phyloP scores from a whole-genome alignment of 2,113 vertebrate species.

The Cynoglossus semilaevis region DNA sequence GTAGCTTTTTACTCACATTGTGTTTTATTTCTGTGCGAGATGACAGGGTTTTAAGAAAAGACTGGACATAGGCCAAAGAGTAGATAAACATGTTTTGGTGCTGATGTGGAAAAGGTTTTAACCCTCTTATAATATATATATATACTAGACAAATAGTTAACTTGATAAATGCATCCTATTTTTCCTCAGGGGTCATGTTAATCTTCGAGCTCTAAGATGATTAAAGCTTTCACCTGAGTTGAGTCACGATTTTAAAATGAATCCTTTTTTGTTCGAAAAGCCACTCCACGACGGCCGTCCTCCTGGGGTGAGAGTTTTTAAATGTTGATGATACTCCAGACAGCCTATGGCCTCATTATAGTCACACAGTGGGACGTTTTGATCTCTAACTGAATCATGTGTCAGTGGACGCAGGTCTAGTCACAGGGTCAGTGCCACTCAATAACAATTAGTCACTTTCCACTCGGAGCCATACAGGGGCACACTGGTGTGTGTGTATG shows the following conservation, averaged over 20 bases:
- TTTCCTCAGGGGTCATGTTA: no score
- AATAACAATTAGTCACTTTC: slow-evolving; percentile 62
- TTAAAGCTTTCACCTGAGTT: neutral
- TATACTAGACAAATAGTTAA: neutral
- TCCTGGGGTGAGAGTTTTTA: neutral
- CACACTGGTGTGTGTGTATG: slow-evolving; percentile 7
- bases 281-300: neutral
- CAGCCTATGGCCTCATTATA: neutral
- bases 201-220: neutral
- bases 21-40: no score
- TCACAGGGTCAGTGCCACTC: slow-evolving; percentile 32
- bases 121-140: neutral
- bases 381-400: slow-evolving; percentile 28
- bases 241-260: neutral
- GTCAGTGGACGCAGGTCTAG: slow-evolving; percentile 13
- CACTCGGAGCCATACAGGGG: slow-evolving; percentile 31
- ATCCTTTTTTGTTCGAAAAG: neutral
- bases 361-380: slow-evolving; percentile 12
- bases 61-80: no score
- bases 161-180: neutral
- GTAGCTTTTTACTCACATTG: no score
- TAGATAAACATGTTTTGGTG: no score
- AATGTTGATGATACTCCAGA: neutral
- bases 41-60: no score
- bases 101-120: neutral